Evolutionary conservation across 2,888 invertebrate species (phyloP), one percentile per base, ranked within the genome.

Genomic region (Thecophora atra): DNA sequence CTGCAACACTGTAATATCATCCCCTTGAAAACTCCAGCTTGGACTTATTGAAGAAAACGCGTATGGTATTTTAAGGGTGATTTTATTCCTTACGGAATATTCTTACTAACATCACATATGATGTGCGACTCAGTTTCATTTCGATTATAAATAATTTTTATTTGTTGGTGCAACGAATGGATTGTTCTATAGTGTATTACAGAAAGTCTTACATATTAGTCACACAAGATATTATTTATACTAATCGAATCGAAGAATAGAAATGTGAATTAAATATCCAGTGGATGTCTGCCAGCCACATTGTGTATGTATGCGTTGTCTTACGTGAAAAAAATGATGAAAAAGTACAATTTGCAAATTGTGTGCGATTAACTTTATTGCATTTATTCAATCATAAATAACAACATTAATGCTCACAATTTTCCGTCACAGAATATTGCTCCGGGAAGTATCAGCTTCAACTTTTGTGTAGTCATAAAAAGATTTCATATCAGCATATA

Each of bases 21-120:
- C 52, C 70, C 70, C 52, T 13, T 54, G n/a, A 11, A 24, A 47
- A 60, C 19, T 19, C 13, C 26, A 17, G 26, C 68, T 28, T 52
- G 21, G 52, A 52, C 15, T 52, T 52, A 62, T 30, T 21, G 21
- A 52, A 15, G 47, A 13, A 70, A 52, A 70, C 62, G 70, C 63
- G 70, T 24, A 44, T 68, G 56, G 58, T 68, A 42, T 70, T 70
- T 47, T 28, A 51, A 30, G 47, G 17, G 28, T 8, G 37, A 30
- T 17, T 72, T 71, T 56, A 75, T 73, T 75, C 67, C 67, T 64
- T 70, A 63, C 60, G 73, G 70, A 75, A 71, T 72, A 70, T 75
- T 73, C 71, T 56, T 60, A 30, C 56, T 72, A 72, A 62, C 26
- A 75, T 68, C 73, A 72, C 73, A 72, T 37, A 37, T 37, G n/a